These are phyloP conservation scores for Bombyx mandarina DNA, from an alignment of 1,140 invertebrate genomes.

Conservation along the genomic window DNA sequence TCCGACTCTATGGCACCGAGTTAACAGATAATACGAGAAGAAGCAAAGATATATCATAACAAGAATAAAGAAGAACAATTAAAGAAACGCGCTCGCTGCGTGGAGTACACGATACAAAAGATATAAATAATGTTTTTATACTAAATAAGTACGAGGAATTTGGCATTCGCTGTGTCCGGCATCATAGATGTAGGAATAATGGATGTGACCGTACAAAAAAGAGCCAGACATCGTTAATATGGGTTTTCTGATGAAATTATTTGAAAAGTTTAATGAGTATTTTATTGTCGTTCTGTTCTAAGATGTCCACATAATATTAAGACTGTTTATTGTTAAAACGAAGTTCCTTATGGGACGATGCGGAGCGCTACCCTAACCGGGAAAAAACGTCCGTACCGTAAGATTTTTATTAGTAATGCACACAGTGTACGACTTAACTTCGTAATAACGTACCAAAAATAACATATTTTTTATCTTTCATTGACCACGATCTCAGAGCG, in stretches of 20 bases:
- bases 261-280: background rate
- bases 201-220: conserved; percentile 18
- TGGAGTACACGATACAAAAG: conserved; percentile 45
- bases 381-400: too few relatives aligned
- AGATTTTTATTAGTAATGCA: too few relatives aligned
- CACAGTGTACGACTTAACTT: too few relatives aligned
- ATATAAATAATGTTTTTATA: conserved; percentile 51
- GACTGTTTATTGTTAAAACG: background rate
- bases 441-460: too few relatives aligned
- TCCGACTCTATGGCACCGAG: too few relatives aligned
- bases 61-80: conserved; percentile 28
- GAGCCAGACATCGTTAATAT: background rate
- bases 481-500: too few relatives aligned
- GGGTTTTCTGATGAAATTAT: background rate
- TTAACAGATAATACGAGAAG: too few relatives aligned
- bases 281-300: background rate
- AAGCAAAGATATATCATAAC: conserved; percentile 4
- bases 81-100: conserved; percentile 40
- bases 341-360: too few relatives aligned
- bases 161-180: conserved; percentile 49
- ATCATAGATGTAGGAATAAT: conserved; percentile 17
- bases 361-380: too few relatives aligned
- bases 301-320: background rate
- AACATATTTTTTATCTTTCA: too few relatives aligned
- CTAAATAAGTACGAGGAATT: conserved; percentile 63